Evolutionary conservation across 2,888 invertebrate species (phyloP).

Genomic region (Cantharis lateralis): DNA sequence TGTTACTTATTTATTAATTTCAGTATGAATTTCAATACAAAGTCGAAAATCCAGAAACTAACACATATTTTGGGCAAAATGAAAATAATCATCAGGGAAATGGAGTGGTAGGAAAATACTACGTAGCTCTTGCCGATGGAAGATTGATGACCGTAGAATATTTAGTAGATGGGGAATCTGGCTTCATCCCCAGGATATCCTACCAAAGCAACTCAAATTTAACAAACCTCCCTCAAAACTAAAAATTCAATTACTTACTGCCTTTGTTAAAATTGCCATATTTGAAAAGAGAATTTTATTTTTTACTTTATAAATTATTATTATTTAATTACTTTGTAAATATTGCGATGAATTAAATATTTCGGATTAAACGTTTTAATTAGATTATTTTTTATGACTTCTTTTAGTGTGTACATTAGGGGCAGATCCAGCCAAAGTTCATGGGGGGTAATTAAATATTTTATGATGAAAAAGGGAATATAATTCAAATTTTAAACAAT

Average conservation of each 20-base stretch:
- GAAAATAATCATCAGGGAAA: constrained; percentile 63
- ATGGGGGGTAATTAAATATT: no score
- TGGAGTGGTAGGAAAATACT: constrained; percentile 70
- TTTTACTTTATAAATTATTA: not conserved
- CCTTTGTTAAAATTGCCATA: not conserved
- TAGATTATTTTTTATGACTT: no score
- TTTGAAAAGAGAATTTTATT: not conserved
- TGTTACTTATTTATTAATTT: not conserved
- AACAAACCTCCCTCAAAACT: not conserved
- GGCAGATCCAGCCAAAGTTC: no score
- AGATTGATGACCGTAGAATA: constrained; percentile 76
- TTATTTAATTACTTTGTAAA: not conserved
- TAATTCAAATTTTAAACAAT: no score
- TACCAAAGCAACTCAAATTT: constrained; percentile 56
- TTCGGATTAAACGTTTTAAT: not conserved
- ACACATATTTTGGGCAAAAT: constrained; percentile 70
- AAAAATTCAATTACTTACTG: not conserved
- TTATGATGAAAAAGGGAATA: no score
- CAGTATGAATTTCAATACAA: constrained; percentile 61
- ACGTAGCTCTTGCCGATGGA: constrained; percentile 71
- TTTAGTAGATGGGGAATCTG: constrained; percentile 71
- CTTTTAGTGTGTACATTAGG: no score
- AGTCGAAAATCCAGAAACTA: constrained; percentile 72
- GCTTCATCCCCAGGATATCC: constrained; percentile 72
- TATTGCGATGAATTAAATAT: not conserved